Evolutionary conservation across 2,113 vertebrate species (phyloP).

Genomic region (Tupaia tana): DNA sequence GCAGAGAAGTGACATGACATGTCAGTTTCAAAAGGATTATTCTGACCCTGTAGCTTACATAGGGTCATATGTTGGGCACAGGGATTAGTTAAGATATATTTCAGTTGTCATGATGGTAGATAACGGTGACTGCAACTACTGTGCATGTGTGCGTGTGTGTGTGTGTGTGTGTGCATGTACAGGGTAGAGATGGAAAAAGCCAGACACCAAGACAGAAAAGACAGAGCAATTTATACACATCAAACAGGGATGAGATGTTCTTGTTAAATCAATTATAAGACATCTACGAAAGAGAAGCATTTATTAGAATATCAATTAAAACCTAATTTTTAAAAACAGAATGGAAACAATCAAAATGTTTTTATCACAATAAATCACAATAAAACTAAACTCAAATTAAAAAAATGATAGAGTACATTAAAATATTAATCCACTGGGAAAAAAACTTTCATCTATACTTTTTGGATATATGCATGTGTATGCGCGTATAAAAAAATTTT

Average conservation of each 20-base stretch:
- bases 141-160: no score
- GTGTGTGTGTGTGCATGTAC: neutral
- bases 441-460: no score
- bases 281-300: neutral
- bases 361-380: neutral
- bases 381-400: conserved; percentile 19
- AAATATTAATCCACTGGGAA: neutral
- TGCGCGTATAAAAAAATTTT: no score
- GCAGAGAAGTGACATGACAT: neutral
- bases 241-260: neutral
- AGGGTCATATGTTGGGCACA: neutral
- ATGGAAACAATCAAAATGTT: neutral
- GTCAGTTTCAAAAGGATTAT: neutral
- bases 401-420: neutral
- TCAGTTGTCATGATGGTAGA: neutral
- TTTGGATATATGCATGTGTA: no score
- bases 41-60: neutral
- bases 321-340: conserved; percentile 7
- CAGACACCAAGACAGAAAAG: neutral
- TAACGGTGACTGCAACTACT: neutral
- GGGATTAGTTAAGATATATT: neutral
- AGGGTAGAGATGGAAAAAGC: neutral
- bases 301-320: conserved; percentile 38
- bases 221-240: neutral
- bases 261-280: neutral